Conservation (phyloP, 1,140 invertebrate species). For the Ceratina japonica region DNA sequence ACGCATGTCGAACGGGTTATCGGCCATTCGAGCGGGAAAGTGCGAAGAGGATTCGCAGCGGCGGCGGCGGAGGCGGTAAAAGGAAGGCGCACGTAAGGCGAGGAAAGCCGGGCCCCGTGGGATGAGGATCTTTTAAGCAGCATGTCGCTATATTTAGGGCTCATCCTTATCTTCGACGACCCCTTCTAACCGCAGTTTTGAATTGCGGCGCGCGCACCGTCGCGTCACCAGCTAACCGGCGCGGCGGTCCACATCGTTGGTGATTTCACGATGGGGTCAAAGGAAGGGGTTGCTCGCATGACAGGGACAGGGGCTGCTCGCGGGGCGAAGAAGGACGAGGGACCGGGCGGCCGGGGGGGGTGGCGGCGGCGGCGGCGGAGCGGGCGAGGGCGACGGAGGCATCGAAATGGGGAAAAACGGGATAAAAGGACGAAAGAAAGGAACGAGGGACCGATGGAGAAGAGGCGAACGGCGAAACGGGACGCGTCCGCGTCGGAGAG, state of each 20-base stretch:
- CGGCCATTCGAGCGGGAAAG: conserved; percentile 32
- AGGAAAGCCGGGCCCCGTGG: conserved; percentile 29
- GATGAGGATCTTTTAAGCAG: conserved; percentile 51
- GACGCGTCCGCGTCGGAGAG: conserved; percentile 21
- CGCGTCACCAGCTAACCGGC: conserved; percentile 33
- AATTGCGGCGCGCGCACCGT: conserved; percentile 69
- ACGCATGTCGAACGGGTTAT: conserved; percentile 18
- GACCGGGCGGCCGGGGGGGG: too few species aligned
- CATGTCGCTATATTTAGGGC: conserved; percentile 64
- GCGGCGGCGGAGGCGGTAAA: conserved; percentile 19
- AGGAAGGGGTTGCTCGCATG: conserved; percentile 48
- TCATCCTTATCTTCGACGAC: conserved; percentile 68
- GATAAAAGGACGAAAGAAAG: conserved; percentile 3
- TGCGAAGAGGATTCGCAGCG: conserved; percentile 26
- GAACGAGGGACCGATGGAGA: not conserved
- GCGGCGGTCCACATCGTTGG: conserved; percentile 52
- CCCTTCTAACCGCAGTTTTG: conserved; percentile 72
- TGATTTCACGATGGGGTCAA: conserved; percentile 46
- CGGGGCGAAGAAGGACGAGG: not conserved
- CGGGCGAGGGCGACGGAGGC: not conserved
- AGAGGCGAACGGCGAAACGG: conserved; percentile 17
- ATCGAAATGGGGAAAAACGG: not conserved
- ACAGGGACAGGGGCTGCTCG: conserved; percentile 23
- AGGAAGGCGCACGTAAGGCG: conserved; percentile 36
- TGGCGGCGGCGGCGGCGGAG: not conserved